These are phyloP conservation scores for Manis crassicaudata DNA, from an alignment of 2,797 vertebrate genomes.

Conservation along the genomic window DNA sequence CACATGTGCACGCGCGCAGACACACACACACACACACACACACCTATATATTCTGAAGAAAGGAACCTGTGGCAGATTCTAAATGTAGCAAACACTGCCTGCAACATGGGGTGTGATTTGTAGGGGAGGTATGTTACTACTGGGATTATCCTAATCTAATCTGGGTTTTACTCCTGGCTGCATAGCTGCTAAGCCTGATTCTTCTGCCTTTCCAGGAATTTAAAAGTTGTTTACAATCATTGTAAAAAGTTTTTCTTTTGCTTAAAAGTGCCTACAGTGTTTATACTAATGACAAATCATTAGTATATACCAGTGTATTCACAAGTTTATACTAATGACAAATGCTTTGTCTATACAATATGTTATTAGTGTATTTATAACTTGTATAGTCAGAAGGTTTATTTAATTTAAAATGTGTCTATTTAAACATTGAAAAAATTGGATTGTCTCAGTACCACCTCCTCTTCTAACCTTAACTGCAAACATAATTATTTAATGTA, in stretches of 20 bases:
- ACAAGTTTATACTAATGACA: neutral
- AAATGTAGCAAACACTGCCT: neutral
- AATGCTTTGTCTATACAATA: neutral
- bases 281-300: neutral
- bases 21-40: neutral
- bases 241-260: neutral
- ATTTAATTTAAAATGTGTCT: conserved; percentile 5
- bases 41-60: neutral
- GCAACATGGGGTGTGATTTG: neutral
- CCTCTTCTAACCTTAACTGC: neutral
- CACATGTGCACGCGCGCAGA: neutral
- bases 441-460: neutral
- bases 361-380: neutral
- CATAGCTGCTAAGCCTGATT: neutral
- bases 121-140: neutral
- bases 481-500: neutral
- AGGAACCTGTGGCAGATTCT: neutral
- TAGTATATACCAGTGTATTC: no score
- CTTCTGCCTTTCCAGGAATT: neutral
- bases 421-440: conserved; percentile 15
- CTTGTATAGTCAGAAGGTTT: neutral
- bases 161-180: neutral
- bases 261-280: neutral
- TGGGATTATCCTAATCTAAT: neutral
- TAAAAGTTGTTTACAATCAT: neutral